These are phyloP conservation scores for Plemyria rubiginata DNA, from an alignment of 2,888 invertebrate species.

Conservation along the genomic window DNA sequence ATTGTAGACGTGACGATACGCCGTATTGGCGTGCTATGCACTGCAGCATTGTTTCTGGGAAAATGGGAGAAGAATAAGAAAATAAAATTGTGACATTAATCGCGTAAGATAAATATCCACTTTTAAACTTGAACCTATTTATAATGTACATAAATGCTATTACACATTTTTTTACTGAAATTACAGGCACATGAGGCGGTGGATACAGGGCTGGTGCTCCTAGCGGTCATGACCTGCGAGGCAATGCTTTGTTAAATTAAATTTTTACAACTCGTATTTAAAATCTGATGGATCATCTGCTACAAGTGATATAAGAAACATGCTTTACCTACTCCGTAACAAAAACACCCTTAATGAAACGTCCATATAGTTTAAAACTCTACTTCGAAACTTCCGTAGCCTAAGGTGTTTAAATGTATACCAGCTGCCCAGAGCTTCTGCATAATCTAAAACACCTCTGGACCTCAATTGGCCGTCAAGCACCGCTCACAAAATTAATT, in stretches of 20 bases:
- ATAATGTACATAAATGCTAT: no score
- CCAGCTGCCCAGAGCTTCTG: background rate
- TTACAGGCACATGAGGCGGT: background rate
- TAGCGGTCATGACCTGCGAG: no score
- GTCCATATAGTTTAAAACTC: background rate
- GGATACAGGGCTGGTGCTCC: no score
- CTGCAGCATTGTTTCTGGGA: constrained; percentile 39
- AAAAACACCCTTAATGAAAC: background rate
- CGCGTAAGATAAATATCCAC: no score
- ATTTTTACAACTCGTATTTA: no score
- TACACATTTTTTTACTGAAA: background rate
- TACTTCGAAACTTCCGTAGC: background rate
- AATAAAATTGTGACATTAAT: background rate
- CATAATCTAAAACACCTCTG: background rate
- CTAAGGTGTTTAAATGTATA: background rate
- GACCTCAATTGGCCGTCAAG: constrained; percentile 11
- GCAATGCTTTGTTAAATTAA: no score
- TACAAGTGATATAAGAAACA: no score
- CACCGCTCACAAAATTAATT: constrained; percentile 18
- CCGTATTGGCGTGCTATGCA: constrained; percentile 60
- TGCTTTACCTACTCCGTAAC: no score
- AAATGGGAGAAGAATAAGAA: constrained; percentile 17
- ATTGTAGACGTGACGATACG: constrained; percentile 72
- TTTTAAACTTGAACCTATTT: no score
- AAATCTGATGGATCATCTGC: no score